Conservation (phyloP, 2,888 invertebrate species). For the Rhamnusium bicolor region DNA sequence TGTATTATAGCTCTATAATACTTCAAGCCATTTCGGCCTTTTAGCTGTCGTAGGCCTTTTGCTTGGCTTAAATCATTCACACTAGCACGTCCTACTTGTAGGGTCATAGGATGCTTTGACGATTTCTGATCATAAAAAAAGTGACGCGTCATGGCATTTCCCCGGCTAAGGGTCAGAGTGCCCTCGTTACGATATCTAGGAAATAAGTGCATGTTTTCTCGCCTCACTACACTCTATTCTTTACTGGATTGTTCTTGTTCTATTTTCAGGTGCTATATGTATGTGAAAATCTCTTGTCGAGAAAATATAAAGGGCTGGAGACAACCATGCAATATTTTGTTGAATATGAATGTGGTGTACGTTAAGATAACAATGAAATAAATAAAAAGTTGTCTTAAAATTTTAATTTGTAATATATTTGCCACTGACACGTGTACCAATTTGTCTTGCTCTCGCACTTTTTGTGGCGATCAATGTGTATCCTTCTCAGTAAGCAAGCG, state of each 20-base stretch:
- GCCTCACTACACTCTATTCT: not conserved
- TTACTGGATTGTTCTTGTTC: not conserved
- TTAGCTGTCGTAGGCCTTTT: not conserved
- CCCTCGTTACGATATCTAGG: slow-evolving; percentile 15
- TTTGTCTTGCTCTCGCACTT: too few species aligned
- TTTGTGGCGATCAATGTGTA: too few species aligned
- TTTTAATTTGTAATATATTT: too few species aligned
- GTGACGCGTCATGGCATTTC: slow-evolving; percentile 16
- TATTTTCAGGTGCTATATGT: not conserved
- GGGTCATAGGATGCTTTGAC: slow-evolving; percentile 18
- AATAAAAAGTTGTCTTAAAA: too few species aligned
- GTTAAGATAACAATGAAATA: too few species aligned
- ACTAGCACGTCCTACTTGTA: slow-evolving; percentile 20
- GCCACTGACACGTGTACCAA: too few species aligned
- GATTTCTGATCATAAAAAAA: slow-evolving; percentile 24
- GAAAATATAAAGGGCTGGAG: too few species aligned
- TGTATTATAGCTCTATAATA: too few species aligned
- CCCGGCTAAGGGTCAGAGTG: slow-evolving; percentile 12
- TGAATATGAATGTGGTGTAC: too few species aligned
- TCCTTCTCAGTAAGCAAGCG: too few species aligned
- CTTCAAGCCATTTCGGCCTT: not conserved
- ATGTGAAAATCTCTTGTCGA: not conserved
- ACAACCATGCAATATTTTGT: too few species aligned
- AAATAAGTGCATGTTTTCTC: slow-evolving; percentile 1
- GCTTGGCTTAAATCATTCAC: slow-evolving; percentile 25